Conservation (phyloP, 2,888 invertebrate genomes). For the Nesidiocoris tenuis region DNA sequence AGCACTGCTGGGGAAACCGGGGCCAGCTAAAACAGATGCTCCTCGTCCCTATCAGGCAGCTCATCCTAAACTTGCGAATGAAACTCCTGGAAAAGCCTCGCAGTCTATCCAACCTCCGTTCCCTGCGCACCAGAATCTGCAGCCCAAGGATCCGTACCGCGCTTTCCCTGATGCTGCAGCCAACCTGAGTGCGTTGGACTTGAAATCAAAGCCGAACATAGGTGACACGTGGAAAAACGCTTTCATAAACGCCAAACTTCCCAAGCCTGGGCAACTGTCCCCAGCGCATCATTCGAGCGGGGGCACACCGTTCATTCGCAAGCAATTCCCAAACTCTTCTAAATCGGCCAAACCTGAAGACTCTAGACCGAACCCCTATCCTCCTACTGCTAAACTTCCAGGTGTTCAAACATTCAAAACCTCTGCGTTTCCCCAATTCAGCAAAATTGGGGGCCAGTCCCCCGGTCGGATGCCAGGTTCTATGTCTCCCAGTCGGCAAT, state of each 20-base stretch:
- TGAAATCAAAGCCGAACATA: conserved; percentile 46
- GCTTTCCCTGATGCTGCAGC: not conserved
- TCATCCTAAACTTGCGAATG: not conserved
- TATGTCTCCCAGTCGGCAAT: conserved; percentile 28
- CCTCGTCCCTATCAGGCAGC: not conserved
- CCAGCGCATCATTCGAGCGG: conserved; percentile 42
- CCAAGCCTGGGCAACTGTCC: conserved; percentile 49
- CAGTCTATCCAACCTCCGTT: not conserved
- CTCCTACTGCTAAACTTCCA: conserved; percentile 17
- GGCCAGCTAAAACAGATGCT: not conserved
- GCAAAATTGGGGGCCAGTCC: conserved; percentile 30
- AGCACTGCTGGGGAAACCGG: not conserved
- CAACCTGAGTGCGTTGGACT: not conserved
- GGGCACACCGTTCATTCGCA: conserved; percentile 48
- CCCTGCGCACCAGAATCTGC: not conserved
- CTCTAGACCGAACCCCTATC: conserved; percentile 4
- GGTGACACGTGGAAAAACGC: conserved; percentile 51
- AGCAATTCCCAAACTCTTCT: conserved; percentile 37
- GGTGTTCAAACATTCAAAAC: conserved; percentile 25
- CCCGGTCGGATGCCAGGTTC: conserved; percentile 20
- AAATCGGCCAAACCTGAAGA: conserved; percentile 38
- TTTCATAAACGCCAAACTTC: conserved; percentile 51
- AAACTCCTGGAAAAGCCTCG: not conserved
- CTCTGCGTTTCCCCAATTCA: conserved; percentile 11
- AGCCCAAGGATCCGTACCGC: not conserved